Conservation (phyloP, 2,888 invertebrate genomes). For the Mycalesis mineus region DNA sequence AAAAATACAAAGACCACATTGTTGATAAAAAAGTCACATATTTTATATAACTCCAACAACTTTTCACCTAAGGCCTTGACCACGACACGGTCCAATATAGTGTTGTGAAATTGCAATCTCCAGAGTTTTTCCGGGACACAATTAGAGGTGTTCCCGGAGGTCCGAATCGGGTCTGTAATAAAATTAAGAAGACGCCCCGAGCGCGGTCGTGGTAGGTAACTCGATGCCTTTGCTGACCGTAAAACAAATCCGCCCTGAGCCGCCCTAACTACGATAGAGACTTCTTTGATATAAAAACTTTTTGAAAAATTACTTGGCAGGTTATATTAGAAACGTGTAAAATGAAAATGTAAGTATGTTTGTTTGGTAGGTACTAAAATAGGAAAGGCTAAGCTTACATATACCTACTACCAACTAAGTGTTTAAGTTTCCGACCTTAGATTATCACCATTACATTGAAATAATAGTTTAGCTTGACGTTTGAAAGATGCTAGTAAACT, state of each 20-base stretch:
- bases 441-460: too few species aligned
- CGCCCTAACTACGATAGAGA: conserved; percentile 39
- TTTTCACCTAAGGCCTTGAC: neutral
- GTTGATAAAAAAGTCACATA: neutral
- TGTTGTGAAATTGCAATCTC: conserved; percentile 57
- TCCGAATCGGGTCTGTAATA: conserved; percentile 65
- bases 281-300: conserved; percentile 9
- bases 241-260: conserved; percentile 70
- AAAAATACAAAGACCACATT: neutral
- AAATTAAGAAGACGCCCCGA: conserved; percentile 74
- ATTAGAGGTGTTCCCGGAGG: conserved; percentile 66
- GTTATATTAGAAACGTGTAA: too few species aligned
- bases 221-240: conserved; percentile 69
- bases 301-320: neutral
- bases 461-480: too few species aligned
- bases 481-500: too few species aligned
- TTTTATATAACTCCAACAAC: neutral
- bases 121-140: conserved; percentile 68
- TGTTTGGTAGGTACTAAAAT: too few species aligned
- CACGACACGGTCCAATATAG: conserved; percentile 1
- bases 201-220: conserved; percentile 58
- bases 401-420: too few species aligned
- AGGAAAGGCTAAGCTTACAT: too few species aligned
- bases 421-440: too few species aligned
- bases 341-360: too few species aligned